Evolutionary conservation across 2,797 vertebrate species (phyloP), one percentile per base, ranked within the genome.

Genomic region (Ambastaia sidthimunki): DNA sequence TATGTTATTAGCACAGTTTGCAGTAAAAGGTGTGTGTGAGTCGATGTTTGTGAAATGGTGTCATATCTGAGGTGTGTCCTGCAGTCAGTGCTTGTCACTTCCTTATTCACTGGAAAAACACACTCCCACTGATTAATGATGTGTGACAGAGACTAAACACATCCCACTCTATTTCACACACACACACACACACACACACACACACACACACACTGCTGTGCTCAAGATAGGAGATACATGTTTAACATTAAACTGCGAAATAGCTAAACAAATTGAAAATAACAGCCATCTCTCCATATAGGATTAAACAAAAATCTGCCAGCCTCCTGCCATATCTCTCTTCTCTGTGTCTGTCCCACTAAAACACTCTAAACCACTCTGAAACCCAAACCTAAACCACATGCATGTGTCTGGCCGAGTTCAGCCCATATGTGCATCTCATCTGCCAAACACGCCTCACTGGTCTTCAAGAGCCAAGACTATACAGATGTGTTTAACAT

Each of bases 121-220:
- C 70, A 55, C 52, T 78, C 47, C n/a, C 68, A 25, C 55, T 71
- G 68, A 59, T 75, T 83, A 74, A 85, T 81, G 78, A 76, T 57
- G 50, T 72, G 71, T 78, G 66, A 71, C 66, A 67, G 31, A 63
- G 41, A 34, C 76, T 76, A 70, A 83, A 76, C 79, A 83, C 78
- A 50, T 73, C 80, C 55, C 70, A 76, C 76, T 12, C 15, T n/a
- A 21, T n/a, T n/a, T 74, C 57, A 44, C 70, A 65, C 75, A 9
- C 31, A 54, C 23, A 41, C 76, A 57, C 60, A 41, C 19, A 25
- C 48, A 37, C 18, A 19, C 23, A 67, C 70, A 66, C 21, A 18
- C 47, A 16, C 41, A 37, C 7, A 37, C 34, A 37, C 34, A 37
- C 57, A 60, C 5, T 23, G 23, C 57, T 25, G 4, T 75, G 16